Conservation (phyloP, 2,113 vertebrate genomes). For the Collichthys lucidus region DNA sequence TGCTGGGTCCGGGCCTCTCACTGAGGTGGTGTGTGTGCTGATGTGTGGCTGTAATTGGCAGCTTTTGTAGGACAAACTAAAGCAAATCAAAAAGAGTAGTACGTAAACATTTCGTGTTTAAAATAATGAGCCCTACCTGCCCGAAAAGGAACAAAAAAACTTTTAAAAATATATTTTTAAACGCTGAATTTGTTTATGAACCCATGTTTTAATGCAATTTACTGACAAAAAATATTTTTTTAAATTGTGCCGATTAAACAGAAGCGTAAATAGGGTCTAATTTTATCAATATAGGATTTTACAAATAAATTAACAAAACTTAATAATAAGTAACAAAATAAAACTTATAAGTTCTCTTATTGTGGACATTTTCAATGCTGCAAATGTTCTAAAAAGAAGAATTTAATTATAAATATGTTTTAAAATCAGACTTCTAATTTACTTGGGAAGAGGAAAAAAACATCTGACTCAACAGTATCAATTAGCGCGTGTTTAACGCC, state of each 20-base stretch:
- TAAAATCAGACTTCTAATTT: background rate
- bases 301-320: background rate
- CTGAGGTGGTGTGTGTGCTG: constrained; percentile 24
- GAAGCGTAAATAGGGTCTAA: background rate
- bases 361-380: background rate
- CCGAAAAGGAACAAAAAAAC: background rate
- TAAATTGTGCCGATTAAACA: background rate
- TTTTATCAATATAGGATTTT: background rate
- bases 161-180: background rate
- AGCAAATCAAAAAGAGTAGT: constrained; percentile 23
- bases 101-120: background rate
- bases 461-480: background rate
- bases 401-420: background rate
- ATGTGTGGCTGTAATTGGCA: constrained; percentile 1
- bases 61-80: constrained; percentile 12
- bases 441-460: background rate
- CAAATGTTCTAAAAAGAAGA: background rate
- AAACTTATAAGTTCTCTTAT: background rate
- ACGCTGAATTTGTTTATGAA: background rate
- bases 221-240: background rate
- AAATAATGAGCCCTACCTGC: background rate
- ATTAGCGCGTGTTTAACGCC: background rate
- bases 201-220: background rate
- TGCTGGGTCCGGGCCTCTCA: constrained; percentile 53
- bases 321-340: rapidly evolving